Evolutionary conservation across 2,797 vertebrate species (phyloP).

Genomic region (Champsocephalus gunnari): DNA sequence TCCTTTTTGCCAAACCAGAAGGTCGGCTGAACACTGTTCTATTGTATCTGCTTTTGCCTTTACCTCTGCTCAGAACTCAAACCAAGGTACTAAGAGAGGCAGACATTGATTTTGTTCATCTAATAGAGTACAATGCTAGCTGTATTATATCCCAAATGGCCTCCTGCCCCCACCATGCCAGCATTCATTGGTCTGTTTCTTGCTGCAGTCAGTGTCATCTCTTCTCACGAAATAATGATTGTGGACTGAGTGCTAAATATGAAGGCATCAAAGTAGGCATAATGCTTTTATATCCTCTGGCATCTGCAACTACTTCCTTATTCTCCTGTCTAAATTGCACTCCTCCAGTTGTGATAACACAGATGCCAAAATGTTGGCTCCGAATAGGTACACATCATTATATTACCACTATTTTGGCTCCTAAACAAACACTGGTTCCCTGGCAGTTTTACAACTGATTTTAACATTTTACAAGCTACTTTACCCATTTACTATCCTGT

Average conservation of each 20-base stretch:
- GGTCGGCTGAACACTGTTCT: constrained; percentile 59
- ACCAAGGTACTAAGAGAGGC: constrained; percentile 37
- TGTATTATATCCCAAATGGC: constrained; percentile 49
- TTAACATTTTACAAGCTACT: constrained; percentile 8
- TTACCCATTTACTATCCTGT: constrained; percentile 14
- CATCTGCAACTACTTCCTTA: background rate
- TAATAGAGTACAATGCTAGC: constrained; percentile 45
- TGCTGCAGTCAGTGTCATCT: constrained; percentile 48
- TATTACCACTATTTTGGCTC: constrained; percentile 22
- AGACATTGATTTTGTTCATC: constrained; percentile 60
- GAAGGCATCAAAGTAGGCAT: constrained; percentile 14
- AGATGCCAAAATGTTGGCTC: constrained; percentile 4
- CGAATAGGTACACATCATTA: background rate
- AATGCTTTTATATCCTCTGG: constrained; percentile 20
- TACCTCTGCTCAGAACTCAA: constrained; percentile 39
- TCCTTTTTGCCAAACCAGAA: constrained; percentile 61
- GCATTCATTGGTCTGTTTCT: constrained; percentile 40
- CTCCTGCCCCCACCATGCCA: constrained; percentile 3
- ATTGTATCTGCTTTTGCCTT: constrained; percentile 43
- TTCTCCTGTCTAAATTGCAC: constrained; percentile 18
- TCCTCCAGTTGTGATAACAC: constrained; percentile 12
- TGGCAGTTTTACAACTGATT: background rate
- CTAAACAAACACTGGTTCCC: background rate
- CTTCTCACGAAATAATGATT: constrained; percentile 39
- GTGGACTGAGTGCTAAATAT: constrained; percentile 43